Evolutionary conservation across 2,888 invertebrate genomes (phyloP), one percentile per base, ranked within the genome.

Genomic region (Hypselothyrea guttata): DNA sequence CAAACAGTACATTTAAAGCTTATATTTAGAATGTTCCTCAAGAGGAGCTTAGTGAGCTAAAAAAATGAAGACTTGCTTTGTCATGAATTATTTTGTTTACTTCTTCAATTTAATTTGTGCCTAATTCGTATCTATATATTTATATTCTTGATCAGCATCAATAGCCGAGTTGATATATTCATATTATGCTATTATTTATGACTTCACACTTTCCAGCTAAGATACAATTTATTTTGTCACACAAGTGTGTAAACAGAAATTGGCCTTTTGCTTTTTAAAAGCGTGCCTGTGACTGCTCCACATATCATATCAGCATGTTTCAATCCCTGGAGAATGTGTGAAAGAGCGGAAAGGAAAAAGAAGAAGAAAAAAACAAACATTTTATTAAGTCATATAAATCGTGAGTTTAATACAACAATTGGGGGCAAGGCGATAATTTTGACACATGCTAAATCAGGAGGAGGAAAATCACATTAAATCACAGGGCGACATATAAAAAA

Each of bases 331-430:
- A 27, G 31, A 28, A 28, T 8, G 28, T 28, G 28, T 7, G 28
- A 28, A 28, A 28, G 8, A 28, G 28, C 7, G 22, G 7, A 9
- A 28, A 9, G 9, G 8, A 28, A 13, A 13, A 12, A 37, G 46
- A 38, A 18, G 4, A 7, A 34, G 16, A 13, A 15, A 38, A 16
- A 55, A 44, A 67, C 60, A 67, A 56, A 49, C 60, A 68, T 78
- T 83, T 78, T 78, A 78, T 84, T 66, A 71, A 85, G 78, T 66
- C 83, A 78, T 78, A 82, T 84, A 78, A 84, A 78, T 71, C 58
- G 71, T 65, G 56, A 60, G 63, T 71, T 71, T 75, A 78, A 71
- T 55, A 69, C 65, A 78, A 63, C 63, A 65, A 74, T 63, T 62
- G 57, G 13, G 35, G 13, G 11, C 30, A 35, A 41, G 54, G 54